Base-by-base conservation (phyloP, 2,113 vertebrate genomes). In the Sisor rabdophorus region DNA sequence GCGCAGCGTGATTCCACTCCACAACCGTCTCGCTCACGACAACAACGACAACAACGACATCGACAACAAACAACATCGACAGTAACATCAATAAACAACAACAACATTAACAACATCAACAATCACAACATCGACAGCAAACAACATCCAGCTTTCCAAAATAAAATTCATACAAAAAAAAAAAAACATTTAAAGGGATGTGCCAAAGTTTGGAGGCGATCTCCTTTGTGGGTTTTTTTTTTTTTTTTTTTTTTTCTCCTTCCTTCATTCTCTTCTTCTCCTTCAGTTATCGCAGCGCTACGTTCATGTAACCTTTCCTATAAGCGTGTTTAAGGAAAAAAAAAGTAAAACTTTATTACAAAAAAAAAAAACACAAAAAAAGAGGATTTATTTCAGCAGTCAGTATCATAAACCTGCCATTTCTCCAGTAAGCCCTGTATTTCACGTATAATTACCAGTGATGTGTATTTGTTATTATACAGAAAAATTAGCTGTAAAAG, bases 371-470 rank as follows among this genome's bases (percentile, higher is more conserved):
- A 79, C 72, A 72, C 55, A 75, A 81, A 70, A 56, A 78, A 74
- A 81, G 55, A 40, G 86, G 87, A 87, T 91, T 90, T 88, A 92
- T 92, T 91, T 92, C 91, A 92, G 90, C 91, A 90, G 91, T 92
- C 91, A 91, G 91, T 93, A 93, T 93, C 90, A 92, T 93, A 91
- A 44, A 93, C 91, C 91, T 92, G 91, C 91, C 92, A 92, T 93
- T 91, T 92, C 10, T 93, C 92, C 90, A 92, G 89, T 93, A 92
- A 93, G 90, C 90, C 90, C 92, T 93, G 92, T 93, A 92, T 92
- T 92, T 93, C 92, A 92, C 89, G 90, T 93, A 92, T 93, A 93
- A 91, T 92, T 93, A 93, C 92, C 91, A 92, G 92, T 93, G 92
- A 92, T 92, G 91, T 93, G 92, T 93, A 92, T 93, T 93, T 92